Evolutionary conservation across 2,888 invertebrate genomes (phyloP), one percentile per base, ranked within the genome.

Genomic region (Melanostoma scalare): DNA sequence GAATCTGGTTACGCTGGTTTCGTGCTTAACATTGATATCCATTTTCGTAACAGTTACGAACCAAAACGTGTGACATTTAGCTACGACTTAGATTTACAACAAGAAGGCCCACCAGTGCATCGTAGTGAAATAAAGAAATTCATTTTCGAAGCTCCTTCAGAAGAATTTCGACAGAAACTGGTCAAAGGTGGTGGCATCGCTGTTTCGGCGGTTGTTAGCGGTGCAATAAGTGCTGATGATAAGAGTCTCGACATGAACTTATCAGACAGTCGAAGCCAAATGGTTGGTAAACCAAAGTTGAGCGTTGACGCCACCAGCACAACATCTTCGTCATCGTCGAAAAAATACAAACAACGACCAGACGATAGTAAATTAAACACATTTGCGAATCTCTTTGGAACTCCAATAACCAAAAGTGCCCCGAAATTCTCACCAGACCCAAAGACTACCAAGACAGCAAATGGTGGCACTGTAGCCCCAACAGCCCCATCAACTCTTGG

Each of bases 1-100:
- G 98, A 98, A 90, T 96, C 97, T n/a, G 98, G 99, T 4, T 99
- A 99, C 93, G 98, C 98, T 78, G 97, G 98, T 40, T 99, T 99
- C 90, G 93, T 94, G 58, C 93, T 99, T 78, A 96, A 96, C 0
- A 97, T 99, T 88, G 97, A 98, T 89, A 95, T 99, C 86, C 95
- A 96, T 90, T 93, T 97, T 86, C 96, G 95, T 87, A 98, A 96
- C 90, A 96, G 96, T 90, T 96, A 97, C 90, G 97, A 97, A 89
- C 97, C 97, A 6, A 96, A 96, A 90, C 96, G 95, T 88, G 95
- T 97, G 88, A 93, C 93, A 87, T 95, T 95, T 90, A 93, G 93
- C 68, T 99, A 99, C 92, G 98, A 98, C 91, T 93, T 99, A 86
- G 94, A 94, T 88, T 92, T 99, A 78, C 96, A 96, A 91, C 93